Base-by-base conservation (phyloP, 2,888 invertebrate genomes). In the Thelaira solivaga region DNA sequence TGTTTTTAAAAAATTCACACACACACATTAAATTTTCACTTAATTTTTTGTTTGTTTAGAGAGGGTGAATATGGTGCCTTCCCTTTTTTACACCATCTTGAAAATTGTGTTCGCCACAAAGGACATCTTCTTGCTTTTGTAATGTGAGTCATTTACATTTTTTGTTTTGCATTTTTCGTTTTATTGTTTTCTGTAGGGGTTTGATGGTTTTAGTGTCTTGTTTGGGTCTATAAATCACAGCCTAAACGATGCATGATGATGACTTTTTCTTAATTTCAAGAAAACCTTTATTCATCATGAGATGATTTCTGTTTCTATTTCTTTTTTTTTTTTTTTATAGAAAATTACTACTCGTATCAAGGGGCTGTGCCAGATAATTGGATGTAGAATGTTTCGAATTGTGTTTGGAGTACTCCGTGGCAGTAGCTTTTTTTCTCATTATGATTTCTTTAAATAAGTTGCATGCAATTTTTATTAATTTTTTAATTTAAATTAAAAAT, bases 131-230 rank as follows among this genome's bases (percentile, higher is more conserved):
- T 61, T 45, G 45, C n/a, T 13, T 45, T 26, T 26, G 86, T 86
- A 86, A 86, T 86, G 84, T 83, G 87, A 86, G 84, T 86, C 86
- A 87, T 86, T 85, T 85, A 86, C 85, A 86, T 83, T 84, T 34
- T 24, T 11, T 36, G 22, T 75, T 45, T 49, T 45, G 26, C 57
- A 53, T 64, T 76, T 43, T 59, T 65, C 41, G 10, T 8, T 26
- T 45, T 4, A 13, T 29, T 41, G 24, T 31, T 31, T 57, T 31
- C 2, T 41, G n/a, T 20, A 34, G 67, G 68, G 68, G 71, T 62
- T 72, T 78, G 69, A 62, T 72, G 41, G 24, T 51, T 51, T 24
- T 67, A 20, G 34, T 55, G 16, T 73, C 34, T 61, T 80, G 67
- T 81, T 82, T 81, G 81, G 80, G 82, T 82, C 83, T 83, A 86